Percentiles rank a stretch among this genome's conserved stretches.
These are phyloP conservation scores for Malaclemys terrapin DNA, from an alignment of 2,113 vertebrate species.

Conservation along the genomic window DNA sequence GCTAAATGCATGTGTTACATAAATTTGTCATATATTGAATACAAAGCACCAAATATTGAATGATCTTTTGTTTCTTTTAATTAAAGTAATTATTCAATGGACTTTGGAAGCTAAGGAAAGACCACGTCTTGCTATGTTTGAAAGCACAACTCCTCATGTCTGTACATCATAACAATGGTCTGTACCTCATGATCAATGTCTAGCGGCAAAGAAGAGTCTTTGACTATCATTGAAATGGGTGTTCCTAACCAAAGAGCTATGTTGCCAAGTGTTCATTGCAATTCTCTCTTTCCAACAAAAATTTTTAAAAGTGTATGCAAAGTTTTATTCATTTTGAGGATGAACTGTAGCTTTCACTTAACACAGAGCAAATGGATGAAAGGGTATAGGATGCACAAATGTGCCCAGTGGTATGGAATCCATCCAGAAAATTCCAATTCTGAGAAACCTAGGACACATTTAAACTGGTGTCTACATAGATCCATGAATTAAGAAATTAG, in stretches of 20 bases:
- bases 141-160: not conserved
- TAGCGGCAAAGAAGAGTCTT: not conserved
- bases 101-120: not conserved
- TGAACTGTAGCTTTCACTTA: not conserved
- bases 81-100: not conserved
- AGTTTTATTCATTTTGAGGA: not conserved
- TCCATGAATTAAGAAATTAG: not conserved
- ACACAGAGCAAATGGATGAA: not conserved
- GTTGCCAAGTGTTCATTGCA: not conserved
- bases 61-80: not conserved
- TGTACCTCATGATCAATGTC: not conserved
- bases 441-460: not conserved
- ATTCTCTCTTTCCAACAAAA: not conserved
- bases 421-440: not conserved
- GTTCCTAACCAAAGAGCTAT: not conserved
- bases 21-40: not conserved
- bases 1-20: not conserved
- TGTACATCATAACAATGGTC: not conserved
- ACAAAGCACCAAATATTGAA: not conserved
- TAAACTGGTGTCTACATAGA: not conserved
- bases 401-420: not conserved
- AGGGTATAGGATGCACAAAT: not conserved
- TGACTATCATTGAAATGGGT: not conserved
- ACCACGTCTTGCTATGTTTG: not conserved
- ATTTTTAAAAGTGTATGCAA: not conserved